phyloP scores from a whole-genome alignment of 1,140 invertebrate genomes.

The Magallana ariakensis region DNA sequence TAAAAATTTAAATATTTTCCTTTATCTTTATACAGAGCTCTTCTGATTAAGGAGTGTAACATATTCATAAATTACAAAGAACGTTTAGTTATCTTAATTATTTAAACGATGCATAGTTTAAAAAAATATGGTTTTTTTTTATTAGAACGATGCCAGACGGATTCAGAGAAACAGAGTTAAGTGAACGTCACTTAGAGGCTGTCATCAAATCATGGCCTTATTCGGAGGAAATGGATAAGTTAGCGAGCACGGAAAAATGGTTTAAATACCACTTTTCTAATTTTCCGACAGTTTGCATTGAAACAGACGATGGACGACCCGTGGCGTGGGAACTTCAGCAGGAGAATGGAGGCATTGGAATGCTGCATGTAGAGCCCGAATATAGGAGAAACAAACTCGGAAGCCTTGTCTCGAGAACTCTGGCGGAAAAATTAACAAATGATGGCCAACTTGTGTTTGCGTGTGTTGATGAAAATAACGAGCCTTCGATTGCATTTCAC shows the following conservation, averaged over 20 bases:
- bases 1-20: too few relatives aligned
- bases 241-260: neutral
- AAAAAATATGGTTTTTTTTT: neutral
- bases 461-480: neutral
- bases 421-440: neutral
- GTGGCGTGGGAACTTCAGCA: neutral
- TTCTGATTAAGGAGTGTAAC: too few relatives aligned
- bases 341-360: neutral
- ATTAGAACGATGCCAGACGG: neutral
- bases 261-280: neutral
- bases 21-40: too few relatives aligned
- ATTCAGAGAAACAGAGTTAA: neutral
- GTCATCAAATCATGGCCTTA: neutral
- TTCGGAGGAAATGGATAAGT: neutral
- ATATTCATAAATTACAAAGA: too few relatives aligned
- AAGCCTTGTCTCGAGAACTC: neutral
- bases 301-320: neutral
- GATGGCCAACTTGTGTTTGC: neutral
- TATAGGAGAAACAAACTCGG: neutral
- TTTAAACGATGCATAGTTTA: too few relatives aligned
- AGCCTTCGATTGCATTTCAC: neutral
- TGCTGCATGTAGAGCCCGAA: neutral
- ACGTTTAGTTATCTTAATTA: too few relatives aligned
- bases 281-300: neutral
- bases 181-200: neutral